Evolutionary conservation across 2,888 invertebrate genomes (phyloP).

Genomic region (Chymomyza procnemis): DNA sequence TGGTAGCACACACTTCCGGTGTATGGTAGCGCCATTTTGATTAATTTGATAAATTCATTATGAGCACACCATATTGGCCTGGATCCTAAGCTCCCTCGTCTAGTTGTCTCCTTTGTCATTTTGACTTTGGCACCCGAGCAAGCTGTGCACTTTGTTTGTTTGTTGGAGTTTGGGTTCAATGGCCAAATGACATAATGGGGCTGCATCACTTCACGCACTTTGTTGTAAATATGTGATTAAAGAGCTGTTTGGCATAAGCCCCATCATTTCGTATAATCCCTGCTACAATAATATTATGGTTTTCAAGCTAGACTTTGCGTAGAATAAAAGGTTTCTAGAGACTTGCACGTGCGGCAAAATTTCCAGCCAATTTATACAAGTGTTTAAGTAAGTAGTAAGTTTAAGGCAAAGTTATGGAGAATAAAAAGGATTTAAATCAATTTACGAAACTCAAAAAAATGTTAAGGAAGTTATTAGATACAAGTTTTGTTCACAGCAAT

Average conservation of each 20-base stretch:
- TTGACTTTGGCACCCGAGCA: conserved; percentile 12
- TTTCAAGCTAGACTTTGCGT: not conserved
- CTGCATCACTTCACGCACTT: conserved; percentile 66
- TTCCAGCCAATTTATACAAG: too few species aligned
- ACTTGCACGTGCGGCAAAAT: too few species aligned
- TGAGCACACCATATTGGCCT: conserved; percentile 71
- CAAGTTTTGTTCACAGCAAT: too few species aligned
- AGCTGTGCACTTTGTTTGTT: conserved; percentile 39
- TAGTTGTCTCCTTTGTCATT: conserved; percentile 9
- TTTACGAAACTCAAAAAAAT: too few species aligned
- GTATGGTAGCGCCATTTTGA: conserved; percentile 56
- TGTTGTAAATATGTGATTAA: conserved; percentile 68
- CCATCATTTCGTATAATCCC: not conserved
- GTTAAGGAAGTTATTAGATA: too few species aligned
- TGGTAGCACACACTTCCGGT: conserved; percentile 1
- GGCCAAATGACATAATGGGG: conserved; percentile 65
- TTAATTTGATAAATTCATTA: conserved; percentile 76
- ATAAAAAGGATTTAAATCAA: too few species aligned
- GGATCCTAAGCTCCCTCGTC: conserved; percentile 11
- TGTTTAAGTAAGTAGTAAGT: too few species aligned
- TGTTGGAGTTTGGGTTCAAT: conserved; percentile 45
- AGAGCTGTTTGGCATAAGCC: conserved; percentile 44
- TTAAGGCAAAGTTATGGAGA: too few species aligned
- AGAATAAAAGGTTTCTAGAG: not conserved
- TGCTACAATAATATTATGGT: not conserved